Conservation (phyloP, 2,113 vertebrate species). For the Archocentrus centrarchus region DNA sequence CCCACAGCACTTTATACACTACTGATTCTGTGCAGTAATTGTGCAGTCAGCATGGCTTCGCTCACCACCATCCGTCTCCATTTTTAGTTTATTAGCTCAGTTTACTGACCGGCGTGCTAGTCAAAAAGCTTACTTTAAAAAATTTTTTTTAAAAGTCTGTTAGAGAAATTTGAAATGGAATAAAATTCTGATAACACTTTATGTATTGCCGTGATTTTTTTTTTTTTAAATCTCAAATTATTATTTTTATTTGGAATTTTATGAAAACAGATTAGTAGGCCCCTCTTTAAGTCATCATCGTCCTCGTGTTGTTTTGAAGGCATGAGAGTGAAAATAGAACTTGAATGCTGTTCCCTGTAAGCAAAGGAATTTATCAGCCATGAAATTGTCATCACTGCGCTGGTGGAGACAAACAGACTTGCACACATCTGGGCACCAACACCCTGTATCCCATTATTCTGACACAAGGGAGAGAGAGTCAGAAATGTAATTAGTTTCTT, state of each 20-base stretch:
- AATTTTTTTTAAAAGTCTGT: neutral
- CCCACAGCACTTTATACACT: neutral
- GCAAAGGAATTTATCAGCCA: constrained; percentile 17
- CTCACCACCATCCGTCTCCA: neutral
- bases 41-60: neutral
- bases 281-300: neutral
- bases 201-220: rapidly evolving
- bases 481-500: constrained; percentile 13
- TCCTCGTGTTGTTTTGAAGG: constrained; percentile 4
- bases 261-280: neutral
- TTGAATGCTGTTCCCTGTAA: constrained; percentile 1
- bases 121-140: neutral
- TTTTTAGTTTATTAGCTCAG: neutral
- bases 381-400: constrained; percentile 25
- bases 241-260: neutral
- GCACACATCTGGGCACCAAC: neutral
- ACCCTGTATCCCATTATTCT: constrained; percentile 1
- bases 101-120: neutral
- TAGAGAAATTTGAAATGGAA: neutral
- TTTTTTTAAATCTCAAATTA: neutral
- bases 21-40: neutral
- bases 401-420: constrained; percentile 1
- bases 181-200: neutral
- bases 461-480: neutral
- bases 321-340: neutral